Evolutionary conservation across 2,113 vertebrate species (phyloP).

Genomic region (Rhinopithecus roxellana): DNA sequence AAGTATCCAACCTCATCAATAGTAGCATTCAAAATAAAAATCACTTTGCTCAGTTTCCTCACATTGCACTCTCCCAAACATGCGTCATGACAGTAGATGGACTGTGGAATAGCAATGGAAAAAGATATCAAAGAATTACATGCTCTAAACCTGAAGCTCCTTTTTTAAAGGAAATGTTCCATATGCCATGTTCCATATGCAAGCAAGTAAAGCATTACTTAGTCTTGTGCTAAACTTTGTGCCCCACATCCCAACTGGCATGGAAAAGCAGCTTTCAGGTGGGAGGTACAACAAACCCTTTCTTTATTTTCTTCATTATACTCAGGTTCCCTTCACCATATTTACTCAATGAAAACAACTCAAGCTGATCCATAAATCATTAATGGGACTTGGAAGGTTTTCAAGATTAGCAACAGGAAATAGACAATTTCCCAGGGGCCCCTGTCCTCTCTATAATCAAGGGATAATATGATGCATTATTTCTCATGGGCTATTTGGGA

Average conservation of each 20-base stretch:
- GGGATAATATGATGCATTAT: background rate
- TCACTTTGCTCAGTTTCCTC: background rate
- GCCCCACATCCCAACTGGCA: background rate
- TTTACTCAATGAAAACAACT: conserved; percentile 1
- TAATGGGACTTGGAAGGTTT: background rate
- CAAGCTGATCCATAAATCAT: background rate
- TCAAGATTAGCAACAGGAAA: background rate
- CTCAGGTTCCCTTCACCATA: background rate
- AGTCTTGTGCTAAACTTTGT: background rate
- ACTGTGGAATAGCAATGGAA: background rate
- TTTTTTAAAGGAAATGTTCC: background rate
- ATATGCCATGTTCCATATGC: background rate
- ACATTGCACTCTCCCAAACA: background rate
- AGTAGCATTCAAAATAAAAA: conserved; percentile 14
- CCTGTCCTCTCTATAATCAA: background rate
- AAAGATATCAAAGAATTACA: background rate
- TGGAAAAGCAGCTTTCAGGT: background rate
- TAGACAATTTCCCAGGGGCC: background rate
- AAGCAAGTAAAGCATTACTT: background rate
- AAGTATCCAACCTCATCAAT: background rate
- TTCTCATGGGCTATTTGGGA: background rate
- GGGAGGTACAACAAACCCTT: background rate
- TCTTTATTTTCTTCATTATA: background rate
- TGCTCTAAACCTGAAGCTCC: background rate
- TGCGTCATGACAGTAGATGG: background rate